A percentile compares a stretch with the other conserved stretches of the same genome.
Conservation (phyloP, 2,113 vertebrate species). For the Calidris pygmaea region DNA sequence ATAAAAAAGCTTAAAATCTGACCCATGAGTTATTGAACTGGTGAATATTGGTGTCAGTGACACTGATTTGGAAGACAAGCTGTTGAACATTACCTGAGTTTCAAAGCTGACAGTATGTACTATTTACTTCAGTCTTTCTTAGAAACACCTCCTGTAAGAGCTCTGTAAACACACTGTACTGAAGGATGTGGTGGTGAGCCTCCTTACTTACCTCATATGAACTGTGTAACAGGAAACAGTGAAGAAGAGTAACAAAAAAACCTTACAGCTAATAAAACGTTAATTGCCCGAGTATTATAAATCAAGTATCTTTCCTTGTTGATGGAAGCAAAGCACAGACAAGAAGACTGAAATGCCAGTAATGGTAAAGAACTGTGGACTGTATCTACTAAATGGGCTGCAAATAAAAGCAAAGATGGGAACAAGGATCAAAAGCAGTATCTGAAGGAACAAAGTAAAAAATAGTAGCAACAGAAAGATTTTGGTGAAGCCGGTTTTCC, state of each 20-base stretch:
- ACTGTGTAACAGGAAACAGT: not conserved
- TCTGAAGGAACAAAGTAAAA: not conserved
- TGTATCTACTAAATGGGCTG: not conserved
- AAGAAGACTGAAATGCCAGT: not conserved
- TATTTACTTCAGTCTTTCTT: not conserved
- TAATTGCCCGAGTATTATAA: not conserved
- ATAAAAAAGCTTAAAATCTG: not conserved
- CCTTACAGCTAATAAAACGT: not conserved
- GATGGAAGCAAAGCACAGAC: not conserved
- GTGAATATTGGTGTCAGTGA: not conserved
- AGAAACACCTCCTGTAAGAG: not conserved
- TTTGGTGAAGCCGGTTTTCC: not conserved
- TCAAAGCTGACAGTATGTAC: not conserved
- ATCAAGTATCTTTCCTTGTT: not conserved
- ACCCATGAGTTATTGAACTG: not conserved
- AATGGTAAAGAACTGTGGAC: not conserved
- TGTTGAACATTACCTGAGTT: not conserved
- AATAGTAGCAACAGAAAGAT: not conserved
- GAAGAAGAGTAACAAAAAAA: not conserved
- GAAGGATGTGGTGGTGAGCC: not conserved
- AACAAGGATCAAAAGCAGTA: not conserved
- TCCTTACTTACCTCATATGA: not conserved
- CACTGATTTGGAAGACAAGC: not conserved
- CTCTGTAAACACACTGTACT: not conserved
- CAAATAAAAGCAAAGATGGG: not conserved